phyloP scores from a whole-genome alignment of 2,113 vertebrate species.

The Morone saxatilis region DNA sequence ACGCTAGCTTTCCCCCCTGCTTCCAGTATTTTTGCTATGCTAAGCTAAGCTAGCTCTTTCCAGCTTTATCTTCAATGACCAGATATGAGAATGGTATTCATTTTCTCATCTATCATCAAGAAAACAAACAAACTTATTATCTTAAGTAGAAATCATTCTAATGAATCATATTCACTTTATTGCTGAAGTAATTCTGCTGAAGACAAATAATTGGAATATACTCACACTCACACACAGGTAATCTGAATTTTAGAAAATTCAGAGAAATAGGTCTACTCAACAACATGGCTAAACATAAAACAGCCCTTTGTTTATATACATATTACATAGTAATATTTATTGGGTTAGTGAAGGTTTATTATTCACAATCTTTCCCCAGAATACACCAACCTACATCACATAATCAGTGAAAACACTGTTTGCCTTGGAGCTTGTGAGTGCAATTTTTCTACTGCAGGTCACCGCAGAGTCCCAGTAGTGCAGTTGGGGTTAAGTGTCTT shows the following conservation, averaged over 20 bases:
- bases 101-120: not conserved
- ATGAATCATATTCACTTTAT: not conserved
- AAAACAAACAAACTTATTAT: too few species aligned
- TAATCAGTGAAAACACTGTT: not conserved
- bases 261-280: not conserved
- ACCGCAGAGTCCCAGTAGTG: constrained; percentile 29
- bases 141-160: not conserved
- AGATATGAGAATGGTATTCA: not conserved
- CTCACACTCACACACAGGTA: too few species aligned
- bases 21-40: too few species aligned
- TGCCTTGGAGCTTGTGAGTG: constrained; percentile 25
- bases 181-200: not conserved
- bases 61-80: not conserved
- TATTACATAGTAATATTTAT: not conserved
- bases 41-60: too few species aligned
- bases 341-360: constrained; percentile 10
- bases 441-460: constrained; percentile 28
- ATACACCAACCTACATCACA: not conserved
- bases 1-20: not conserved
- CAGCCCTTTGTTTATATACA: not conserved
- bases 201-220: not conserved
- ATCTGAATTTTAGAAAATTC: too few species aligned
- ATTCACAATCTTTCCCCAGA: not conserved
- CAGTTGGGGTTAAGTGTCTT: constrained; percentile 36
- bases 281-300: not conserved